Conservation (phyloP, 1,140 invertebrate genomes). For the Oncopeltus fasciatus region DNA sequence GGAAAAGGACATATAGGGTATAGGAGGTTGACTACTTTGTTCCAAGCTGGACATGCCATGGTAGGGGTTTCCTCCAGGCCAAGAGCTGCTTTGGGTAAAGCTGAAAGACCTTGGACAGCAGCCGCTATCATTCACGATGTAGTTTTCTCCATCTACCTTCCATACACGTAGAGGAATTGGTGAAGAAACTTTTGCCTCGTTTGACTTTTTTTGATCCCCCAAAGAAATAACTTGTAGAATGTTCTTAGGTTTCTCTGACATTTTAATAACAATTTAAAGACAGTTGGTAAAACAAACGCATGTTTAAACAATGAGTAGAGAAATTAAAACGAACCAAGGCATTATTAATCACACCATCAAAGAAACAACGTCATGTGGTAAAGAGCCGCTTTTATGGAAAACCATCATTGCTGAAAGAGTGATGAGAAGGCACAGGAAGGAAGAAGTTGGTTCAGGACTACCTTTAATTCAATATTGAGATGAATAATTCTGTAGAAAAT, state of each 20-base stretch:
- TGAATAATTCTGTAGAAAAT: no score
- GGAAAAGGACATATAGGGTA: constrained; percentile 2
- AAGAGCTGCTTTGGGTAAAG: constrained; percentile 16
- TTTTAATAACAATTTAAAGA: not conserved
- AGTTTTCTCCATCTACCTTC: constrained; percentile 19
- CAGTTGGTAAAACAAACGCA: no score
- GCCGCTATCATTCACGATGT: constrained; percentile 9
- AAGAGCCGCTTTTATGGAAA: no score
- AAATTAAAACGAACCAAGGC: no score
- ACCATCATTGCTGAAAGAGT: no score
- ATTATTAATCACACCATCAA: no score
- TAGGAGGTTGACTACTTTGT: not conserved
- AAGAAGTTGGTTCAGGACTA: no score
- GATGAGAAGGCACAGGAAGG: no score
- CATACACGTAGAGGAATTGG: constrained; percentile 11
- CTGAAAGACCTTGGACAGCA: constrained; percentile 16
- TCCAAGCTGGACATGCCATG: not conserved
- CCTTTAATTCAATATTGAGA: no score
- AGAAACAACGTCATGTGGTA: no score
- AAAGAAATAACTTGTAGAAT: not conserved
- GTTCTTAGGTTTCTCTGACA: not conserved
- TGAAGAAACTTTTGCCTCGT: not conserved
- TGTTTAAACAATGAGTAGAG: no score
- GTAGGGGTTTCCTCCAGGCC: not conserved
- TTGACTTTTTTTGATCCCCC: not conserved